These are phyloP conservation scores for Sepiola atlantica DNA, from an alignment of 2,888 invertebrate genomes.

Conservation along the genomic window DNA sequence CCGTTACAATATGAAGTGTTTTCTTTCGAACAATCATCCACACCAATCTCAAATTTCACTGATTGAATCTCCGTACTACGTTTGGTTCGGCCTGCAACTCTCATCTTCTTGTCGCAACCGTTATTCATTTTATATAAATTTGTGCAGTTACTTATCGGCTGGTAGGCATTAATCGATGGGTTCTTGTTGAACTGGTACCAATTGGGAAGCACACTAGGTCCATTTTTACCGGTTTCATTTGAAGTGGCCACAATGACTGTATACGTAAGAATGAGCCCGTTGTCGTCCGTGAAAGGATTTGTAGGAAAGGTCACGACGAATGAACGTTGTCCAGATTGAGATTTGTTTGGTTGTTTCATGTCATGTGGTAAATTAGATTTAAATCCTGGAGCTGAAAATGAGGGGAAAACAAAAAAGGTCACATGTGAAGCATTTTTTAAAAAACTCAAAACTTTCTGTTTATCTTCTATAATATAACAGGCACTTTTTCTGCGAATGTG, in stretches of 20 bases:
- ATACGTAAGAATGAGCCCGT: slow-evolving; percentile 77
- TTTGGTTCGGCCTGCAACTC: not conserved
- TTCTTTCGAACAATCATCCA: slow-evolving; percentile 57
- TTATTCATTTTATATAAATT: slow-evolving; percentile 51
- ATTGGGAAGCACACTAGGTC: slow-evolving; percentile 86
- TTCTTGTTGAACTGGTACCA: slow-evolving; percentile 90
- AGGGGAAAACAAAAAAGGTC: not conserved
- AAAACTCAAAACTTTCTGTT: too few species aligned
- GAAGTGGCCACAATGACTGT: not conserved
- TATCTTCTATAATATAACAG: too few species aligned
- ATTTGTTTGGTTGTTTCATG: slow-evolving; percentile 55
- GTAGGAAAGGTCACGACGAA: slow-evolving; percentile 58
- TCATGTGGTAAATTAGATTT: slow-evolving; percentile 56
- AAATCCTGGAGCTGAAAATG: slow-evolving; percentile 59
- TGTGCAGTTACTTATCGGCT: slow-evolving; percentile 57
- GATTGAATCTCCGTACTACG: slow-evolving; percentile 50
- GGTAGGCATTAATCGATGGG: slow-evolving; percentile 79
- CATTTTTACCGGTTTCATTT: slow-evolving; percentile 78
- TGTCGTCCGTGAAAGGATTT: slow-evolving; percentile 64
- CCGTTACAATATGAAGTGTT: slow-evolving; percentile 89
- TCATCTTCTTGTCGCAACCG: not conserved
- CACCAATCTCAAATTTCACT: slow-evolving; percentile 64
- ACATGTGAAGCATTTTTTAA: too few species aligned
- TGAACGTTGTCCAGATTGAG: slow-evolving; percentile 46
- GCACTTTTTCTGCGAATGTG: too few species aligned